Base-by-base conservation (phyloP, 23 tunicate species). In the Corella eumyota region DNA sequence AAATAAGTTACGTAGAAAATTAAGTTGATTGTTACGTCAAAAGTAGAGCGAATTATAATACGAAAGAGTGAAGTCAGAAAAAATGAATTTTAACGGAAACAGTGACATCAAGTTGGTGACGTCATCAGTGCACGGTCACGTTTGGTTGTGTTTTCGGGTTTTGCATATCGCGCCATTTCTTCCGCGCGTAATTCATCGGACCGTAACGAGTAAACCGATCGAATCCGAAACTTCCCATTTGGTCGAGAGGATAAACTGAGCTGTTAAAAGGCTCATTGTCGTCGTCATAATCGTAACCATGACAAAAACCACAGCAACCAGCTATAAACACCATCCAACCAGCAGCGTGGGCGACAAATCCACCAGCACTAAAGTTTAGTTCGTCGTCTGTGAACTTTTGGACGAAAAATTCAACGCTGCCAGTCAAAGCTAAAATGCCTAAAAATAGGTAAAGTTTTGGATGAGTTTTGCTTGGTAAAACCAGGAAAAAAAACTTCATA, bases 281-380 rank as follows among this genome's bases (percentile, higher is more conserved):
- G 15, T 58, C 66, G 22, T 48, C 19, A 58, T 76, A 76, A 13
- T 57, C 83, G 67, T 76, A 76, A 32, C 83, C 83, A 46, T 66
- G 73, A 61, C 83, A 76, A 34, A n/a, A 76, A 19, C 83, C 83
- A 47, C 83, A 76, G 30, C 73, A 58, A 22, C 83, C 83, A 4
- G 83, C 44, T 3, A 76, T 76, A 48, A 76, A 49, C 21, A 76
- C 57, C 73, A 76, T 67, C 73, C 83, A 76, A 1, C 67, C 83
- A 7, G 73, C 73, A 15, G 28, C 33, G 50, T 76, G 83, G 13
- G 73, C 73, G 20, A 76, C 36, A 37, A 76, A 56, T 44, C 83
- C 83, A 6, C 70, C 72, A 4, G 72, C 62, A 2, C 67, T 56
- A 25, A 76, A 76, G 20, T 65, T 26, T 44, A 70, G 44, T 4